Base-by-base conservation (phyloP, 2,113 vertebrate genomes). In the Casuarius casuarius region DNA sequence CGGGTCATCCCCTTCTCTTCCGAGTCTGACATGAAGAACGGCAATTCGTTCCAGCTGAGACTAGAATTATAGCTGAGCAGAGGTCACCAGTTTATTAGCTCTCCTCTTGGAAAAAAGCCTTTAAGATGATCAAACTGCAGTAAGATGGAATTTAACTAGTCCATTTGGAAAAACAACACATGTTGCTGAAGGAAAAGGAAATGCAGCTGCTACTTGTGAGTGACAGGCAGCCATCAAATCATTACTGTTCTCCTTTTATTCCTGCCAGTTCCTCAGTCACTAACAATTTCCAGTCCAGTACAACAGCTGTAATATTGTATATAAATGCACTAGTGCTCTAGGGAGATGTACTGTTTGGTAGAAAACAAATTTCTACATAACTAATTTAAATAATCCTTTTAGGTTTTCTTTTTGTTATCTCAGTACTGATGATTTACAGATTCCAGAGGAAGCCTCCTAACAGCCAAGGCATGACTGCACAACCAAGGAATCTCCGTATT, bases 371-470 rank as follows among this genome's bases (percentile, higher is more conserved):
- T 78, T 86, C 73, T 89, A 96, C 85, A 72, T 33, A 81, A 46
- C 88, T 91, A 96, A 48, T 38, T 95, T 96, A 98, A 98, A 94
- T 81, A 84, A 70, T 71, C 17, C 38, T 79, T 84, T 84, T 81
- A 78, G 76, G 62, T 79, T 95, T 89, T 89, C 68, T 91, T 95
- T 96, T 90, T 80, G 61, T 95, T 88, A 96, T 93, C 87, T 97
- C 83, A 78, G 67, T 90, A 75, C 76, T 96, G 96, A 98, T 96
- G 97, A 97, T 93, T 97, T 97, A 98, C 97, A 98, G 97, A 98
- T 97, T 97, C 94, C 89, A 89, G 94, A 97, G 97, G 94, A 95
- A 77, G 16, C 88, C 35, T 81, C 83, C 44, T 84, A 92, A 68
- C 71, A 94, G 97, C 98, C 98, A 98, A 96, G 28, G 26, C 78